A percentile compares a stretch with the other conserved stretches of the same genome.
phyloP scores from a whole-genome alignment of 2,888 invertebrate species.

The Heteromurus nitidus region DNA sequence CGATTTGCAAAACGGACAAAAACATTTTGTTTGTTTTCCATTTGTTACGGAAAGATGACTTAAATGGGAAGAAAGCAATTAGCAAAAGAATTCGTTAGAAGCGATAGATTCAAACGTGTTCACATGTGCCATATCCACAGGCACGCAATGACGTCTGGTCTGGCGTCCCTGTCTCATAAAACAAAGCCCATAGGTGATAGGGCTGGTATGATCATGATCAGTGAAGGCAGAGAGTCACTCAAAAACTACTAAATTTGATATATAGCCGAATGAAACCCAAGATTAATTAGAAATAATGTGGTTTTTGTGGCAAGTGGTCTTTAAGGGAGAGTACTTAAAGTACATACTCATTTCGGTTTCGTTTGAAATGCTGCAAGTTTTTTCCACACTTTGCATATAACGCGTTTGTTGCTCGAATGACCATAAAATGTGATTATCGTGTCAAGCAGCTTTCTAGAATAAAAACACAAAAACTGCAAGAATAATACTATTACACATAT shows the following conservation, averaged over 20 bases:
- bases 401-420: neutral
- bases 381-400: neutral
- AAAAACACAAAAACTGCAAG: neutral
- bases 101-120: too few relatives aligned
- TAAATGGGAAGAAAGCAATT: too few relatives aligned
- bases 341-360: neutral
- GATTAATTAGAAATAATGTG: conserved; percentile 20
- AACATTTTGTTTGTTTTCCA: too few relatives aligned
- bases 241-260: conserved; percentile 31
- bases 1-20: too few relatives aligned
- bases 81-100: too few relatives aligned
- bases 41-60: too few relatives aligned
- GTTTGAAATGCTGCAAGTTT: neutral
- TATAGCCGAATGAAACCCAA: conserved; percentile 11
- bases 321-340: neutral
- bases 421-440: conserved; percentile 16
- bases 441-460: conserved; percentile 13
- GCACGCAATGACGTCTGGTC: too few relatives aligned
- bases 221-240: neutral
- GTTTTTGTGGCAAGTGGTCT: neutral
- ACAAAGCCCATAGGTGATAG: too few relatives aligned
- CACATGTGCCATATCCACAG: too few relatives aligned
- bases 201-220: too few relatives aligned
- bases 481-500: neutral
- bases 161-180: too few relatives aligned